These are phyloP conservation scores for Epinephelus moara DNA, from an alignment of 2,113 vertebrate genomes.

Conservation along the genomic window DNA sequence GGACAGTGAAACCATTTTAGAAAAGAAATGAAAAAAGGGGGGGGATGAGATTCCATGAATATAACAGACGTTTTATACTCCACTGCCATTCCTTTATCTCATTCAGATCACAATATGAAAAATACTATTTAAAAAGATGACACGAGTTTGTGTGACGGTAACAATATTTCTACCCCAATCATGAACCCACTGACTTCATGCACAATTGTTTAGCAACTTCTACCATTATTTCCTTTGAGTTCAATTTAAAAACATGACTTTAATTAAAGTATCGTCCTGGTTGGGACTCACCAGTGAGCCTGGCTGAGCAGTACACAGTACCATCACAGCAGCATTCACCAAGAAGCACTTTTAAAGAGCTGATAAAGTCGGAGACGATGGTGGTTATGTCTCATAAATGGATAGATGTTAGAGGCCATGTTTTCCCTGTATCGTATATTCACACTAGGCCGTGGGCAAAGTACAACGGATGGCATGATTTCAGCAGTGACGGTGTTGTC, in stretches of 20 bases:
- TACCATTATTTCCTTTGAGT: slow-evolving; percentile 27
- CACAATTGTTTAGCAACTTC: slow-evolving; percentile 15
- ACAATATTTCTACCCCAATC: slow-evolving; percentile 24
- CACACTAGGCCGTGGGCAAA: slow-evolving; percentile 21
- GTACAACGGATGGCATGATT: slow-evolving; percentile 48
- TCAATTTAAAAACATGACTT: slow-evolving; percentile 55
- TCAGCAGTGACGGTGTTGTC: slow-evolving; percentile 6
- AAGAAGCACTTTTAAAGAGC: slow-evolving; percentile 48
- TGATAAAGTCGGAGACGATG: slow-evolving; percentile 39
- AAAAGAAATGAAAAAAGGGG: background rate
- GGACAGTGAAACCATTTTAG: background rate
- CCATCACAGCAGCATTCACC: slow-evolving; percentile 69
- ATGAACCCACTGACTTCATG: slow-evolving; percentile 3
- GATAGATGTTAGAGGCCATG: slow-evolving; percentile 34
- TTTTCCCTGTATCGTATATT: slow-evolving; percentile 44
- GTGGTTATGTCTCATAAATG: background rate
- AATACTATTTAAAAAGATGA: slow-evolving; percentile 40
- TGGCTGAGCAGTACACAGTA: slow-evolving; percentile 79
- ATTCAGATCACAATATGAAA: slow-evolving; percentile 53
- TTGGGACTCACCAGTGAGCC: slow-evolving; percentile 27
- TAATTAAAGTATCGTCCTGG: slow-evolving; percentile 18
- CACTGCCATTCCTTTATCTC: slow-evolving; percentile 23
- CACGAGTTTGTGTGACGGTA: background rate
- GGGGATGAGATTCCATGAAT: slow-evolving; percentile 11
- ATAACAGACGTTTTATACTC: slow-evolving; percentile 24